These are phyloP conservation scores for Enteromius mattozi DNA, from an alignment of 2,797 vertebrate genomes.

Conservation along the genomic window DNA sequence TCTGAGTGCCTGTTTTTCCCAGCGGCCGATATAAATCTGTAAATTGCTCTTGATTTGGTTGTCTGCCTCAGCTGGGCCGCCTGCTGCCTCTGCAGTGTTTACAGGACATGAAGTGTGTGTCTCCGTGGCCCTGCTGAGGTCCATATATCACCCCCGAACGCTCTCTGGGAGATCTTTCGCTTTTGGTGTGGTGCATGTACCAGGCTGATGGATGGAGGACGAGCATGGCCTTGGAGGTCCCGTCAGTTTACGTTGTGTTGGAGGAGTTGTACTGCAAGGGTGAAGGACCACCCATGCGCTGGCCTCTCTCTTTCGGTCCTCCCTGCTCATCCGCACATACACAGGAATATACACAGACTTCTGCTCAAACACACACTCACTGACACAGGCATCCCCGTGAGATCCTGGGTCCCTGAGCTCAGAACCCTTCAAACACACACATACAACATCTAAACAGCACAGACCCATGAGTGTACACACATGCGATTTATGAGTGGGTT, in stretches of 20 bases:
- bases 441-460: slow-evolving; percentile 11
- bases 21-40: slow-evolving; percentile 25
- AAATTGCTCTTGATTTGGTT: slow-evolving; percentile 42
- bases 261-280: slow-evolving; percentile 30
- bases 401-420: not conserved
- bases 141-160: not conserved
- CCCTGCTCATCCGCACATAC: slow-evolving; percentile 28
- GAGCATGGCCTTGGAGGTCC: slow-evolving; percentile 21
- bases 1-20: slow-evolving; percentile 33
- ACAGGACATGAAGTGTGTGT: slow-evolving; percentile 41
- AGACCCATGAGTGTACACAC: not conserved
- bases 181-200: slow-evolving; percentile 26
- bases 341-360: slow-evolving; percentile 33
- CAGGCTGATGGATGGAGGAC: slow-evolving; percentile 39
- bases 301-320: slow-evolving; percentile 27
- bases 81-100: slow-evolving; percentile 32
- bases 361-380: slow-evolving; percentile 31
- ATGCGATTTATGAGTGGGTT: slow-evolving; percentile 10
- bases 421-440: slow-evolving; percentile 1
- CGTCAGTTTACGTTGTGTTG: slow-evolving; percentile 38
- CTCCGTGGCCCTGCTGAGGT: not conserved
- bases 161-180: not conserved
- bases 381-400: not conserved
- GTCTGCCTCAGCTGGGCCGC: slow-evolving; percentile 2
- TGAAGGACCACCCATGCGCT: slow-evolving; percentile 41